Evolutionary conservation across 23 tunicate genomes (phyloP).

Genomic region (Ascidia mentula): DNA sequence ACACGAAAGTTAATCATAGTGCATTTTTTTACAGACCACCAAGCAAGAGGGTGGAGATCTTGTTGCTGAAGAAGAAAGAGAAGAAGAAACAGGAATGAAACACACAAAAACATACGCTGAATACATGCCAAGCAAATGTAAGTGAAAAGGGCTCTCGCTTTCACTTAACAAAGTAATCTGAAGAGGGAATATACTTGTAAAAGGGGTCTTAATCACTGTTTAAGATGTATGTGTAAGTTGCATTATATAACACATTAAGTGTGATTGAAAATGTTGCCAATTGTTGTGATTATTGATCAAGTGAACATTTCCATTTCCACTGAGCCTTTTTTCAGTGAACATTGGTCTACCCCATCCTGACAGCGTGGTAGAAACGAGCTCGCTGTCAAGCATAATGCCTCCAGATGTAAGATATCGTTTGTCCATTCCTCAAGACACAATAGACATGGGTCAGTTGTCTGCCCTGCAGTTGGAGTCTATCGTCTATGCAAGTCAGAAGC

Average conservation of each 20-base stretch:
- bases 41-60: slow-evolving; percentile 34
- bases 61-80: slow-evolving; percentile 68
- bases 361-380: slow-evolving; percentile 85
- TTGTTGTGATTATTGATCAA: too few relatives aligned
- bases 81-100: slow-evolving; percentile 57
- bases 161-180: too few relatives aligned
- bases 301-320: too few relatives aligned
- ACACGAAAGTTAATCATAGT: background rate
- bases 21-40: background rate
- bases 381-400: slow-evolving; percentile 72
- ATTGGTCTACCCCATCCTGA: slow-evolving; percentile 86
- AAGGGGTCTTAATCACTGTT: too few relatives aligned
- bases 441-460: slow-evolving; percentile 51
- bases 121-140: slow-evolving; percentile 88
- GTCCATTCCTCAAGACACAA: slow-evolving; percentile 55
- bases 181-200: too few relatives aligned
- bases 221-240: too few relatives aligned
- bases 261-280: too few relatives aligned
- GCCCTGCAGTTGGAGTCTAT: slow-evolving; percentile 80
- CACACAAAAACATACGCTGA: slow-evolving; percentile 61
- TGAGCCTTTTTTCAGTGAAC: slow-evolving; percentile 47
- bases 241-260: too few relatives aligned
- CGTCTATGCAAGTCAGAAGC: slow-evolving; percentile 79
- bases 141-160: too few relatives aligned
- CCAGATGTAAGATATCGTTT: slow-evolving; percentile 62